phyloP scores from a whole-genome alignment of 2,888 invertebrate genomes.

The Anthrax anthrax region DNA sequence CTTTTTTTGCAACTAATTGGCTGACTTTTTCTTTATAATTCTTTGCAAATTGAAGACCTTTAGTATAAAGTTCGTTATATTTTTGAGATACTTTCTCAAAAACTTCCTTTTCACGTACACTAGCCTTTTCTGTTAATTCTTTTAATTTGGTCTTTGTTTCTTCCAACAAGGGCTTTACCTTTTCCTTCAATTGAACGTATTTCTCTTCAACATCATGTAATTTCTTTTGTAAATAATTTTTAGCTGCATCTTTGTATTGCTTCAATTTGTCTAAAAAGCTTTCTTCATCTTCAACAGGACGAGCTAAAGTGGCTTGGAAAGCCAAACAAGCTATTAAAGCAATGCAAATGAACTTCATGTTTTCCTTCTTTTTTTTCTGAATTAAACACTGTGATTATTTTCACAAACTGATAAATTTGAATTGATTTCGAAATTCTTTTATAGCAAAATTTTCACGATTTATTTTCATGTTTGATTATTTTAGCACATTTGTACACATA shows the following conservation, averaged over 20 bases:
- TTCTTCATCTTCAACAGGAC: too few species aligned
- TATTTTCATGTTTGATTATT: too few species aligned
- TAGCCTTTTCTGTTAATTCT: neutral
- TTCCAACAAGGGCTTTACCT: neutral
- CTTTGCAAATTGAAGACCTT: neutral
- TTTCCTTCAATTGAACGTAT: neutral
- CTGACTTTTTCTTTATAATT: neutral
- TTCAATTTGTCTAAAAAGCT: neutral
- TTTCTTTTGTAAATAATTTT: neutral
- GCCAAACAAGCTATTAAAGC: neutral
- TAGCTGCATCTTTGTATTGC: neutral
- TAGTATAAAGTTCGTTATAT: neutral
- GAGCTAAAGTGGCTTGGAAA: neutral
- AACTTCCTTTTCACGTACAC: neutral
- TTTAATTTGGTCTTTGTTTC: neutral
- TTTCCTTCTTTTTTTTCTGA: neutral
- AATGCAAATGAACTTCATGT: neutral
- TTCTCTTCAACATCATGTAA: neutral
- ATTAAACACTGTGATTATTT: too few species aligned
- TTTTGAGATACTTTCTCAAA: neutral
- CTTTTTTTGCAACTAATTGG: neutral
- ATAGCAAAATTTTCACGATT: too few species aligned
- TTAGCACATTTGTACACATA: too few species aligned
- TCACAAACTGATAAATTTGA: too few species aligned
- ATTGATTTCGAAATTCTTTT: too few species aligned